Base-by-base conservation (phyloP, 2,888 invertebrate genomes). In the Venustoraphidia nigricollis region DNA sequence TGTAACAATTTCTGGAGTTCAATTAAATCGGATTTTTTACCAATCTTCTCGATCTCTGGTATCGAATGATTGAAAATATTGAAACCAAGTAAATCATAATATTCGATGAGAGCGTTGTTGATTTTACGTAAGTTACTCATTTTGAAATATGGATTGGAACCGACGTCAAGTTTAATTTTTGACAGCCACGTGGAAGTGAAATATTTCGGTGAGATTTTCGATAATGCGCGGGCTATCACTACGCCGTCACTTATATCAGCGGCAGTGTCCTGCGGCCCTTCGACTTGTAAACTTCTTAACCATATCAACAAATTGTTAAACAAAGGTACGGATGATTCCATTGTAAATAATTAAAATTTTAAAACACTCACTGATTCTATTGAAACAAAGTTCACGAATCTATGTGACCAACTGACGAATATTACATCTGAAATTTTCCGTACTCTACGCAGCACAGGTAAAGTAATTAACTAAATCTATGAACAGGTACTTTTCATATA, bases 81-180 rank as follows among this genome's bases (percentile, higher is more conserved):
- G 60, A 90, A 79, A 60, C 81, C 88, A 48, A 93, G 70, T 47
- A 85, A 79, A 65, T 94, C 93, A 63, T 92, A 93, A 64, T 88
- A 94, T 65, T 94, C 93, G 54, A 79, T 74, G 34, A 88, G 75
- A 53, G 83, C 82, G 60, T 89, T 85, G 45, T 86, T 68, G 56
- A 91, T 83, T 67, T 90, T 91, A 64, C 88, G 88, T 60, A 91
- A 70, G 68, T 91, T 91, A 69, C 87, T 88, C 55, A 86, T 83
- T 73, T 86, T 85, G 36, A 95, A 64, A 55, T 92, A 73, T 92
- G 92, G 93, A 65, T 93, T 94, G 50, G 77, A 74, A 10, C 82
- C 83, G 4, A 83, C 83, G 64, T 90, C 90, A 14, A 77, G 72
- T 68, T 91, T 94, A 52, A 95, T 88, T 73, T 92, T 93, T 1